Evolutionary conservation across 2,113 vertebrate species (phyloP).

Genomic region (Cyphomyrus discorhynchus): DNA sequence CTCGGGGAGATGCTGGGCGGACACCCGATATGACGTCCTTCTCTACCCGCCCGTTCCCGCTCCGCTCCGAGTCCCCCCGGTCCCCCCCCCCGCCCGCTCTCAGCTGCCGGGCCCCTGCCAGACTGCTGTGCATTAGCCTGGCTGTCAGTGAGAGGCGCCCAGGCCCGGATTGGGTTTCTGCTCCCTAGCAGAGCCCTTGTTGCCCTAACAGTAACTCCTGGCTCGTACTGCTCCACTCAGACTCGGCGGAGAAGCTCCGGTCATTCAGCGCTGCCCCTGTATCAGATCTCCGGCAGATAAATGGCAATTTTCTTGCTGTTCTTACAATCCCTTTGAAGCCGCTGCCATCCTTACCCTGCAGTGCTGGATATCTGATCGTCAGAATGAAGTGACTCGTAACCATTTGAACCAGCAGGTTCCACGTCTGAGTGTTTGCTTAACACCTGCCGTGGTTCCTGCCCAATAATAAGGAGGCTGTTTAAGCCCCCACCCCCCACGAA

Average conservation of each 20-base stretch:
- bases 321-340: conserved; percentile 1
- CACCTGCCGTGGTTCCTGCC: neutral
- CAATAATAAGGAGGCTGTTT: neutral
- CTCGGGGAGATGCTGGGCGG: neutral
- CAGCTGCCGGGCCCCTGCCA: conserved; percentile 9
- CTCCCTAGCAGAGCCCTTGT: neutral
- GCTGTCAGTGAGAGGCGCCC: conserved; percentile 16
- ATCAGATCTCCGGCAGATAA: conserved; percentile 13
- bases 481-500: neutral
- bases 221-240: neutral
- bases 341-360: neutral
- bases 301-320: conserved; percentile 11
- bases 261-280: neutral
- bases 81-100: neutral
- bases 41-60: neutral
- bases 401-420: neutral
- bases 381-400: neutral
- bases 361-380: neutral
- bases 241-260: neutral
- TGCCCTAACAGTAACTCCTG: neutral
- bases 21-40: conserved; percentile 16
- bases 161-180: conserved; percentile 13
- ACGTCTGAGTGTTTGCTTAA: conserved; percentile 6
- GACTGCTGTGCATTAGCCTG: neutral
- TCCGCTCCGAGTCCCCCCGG: neutral